Percentiles rank a stretch among this genome's conserved stretches.
Evolutionary conservation across 2,113 vertebrate genomes (phyloP).

Genomic region (Potamarius usumacintae): DNA sequence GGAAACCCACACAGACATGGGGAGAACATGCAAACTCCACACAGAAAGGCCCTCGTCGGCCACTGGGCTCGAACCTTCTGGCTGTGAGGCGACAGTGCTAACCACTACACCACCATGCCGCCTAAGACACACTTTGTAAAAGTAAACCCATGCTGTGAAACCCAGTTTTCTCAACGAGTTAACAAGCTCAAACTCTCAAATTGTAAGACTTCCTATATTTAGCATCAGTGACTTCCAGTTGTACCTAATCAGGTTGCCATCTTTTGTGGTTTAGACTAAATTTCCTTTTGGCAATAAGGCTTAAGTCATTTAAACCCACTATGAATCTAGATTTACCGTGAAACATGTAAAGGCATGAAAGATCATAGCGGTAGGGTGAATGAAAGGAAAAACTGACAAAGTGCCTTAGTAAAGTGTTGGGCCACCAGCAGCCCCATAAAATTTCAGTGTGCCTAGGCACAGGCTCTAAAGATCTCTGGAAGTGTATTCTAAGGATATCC

Average conservation of each 20-base stretch:
- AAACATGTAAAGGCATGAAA: neutral
- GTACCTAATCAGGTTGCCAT: neutral
- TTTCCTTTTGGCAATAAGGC: constrained; percentile 11
- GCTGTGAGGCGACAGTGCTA: no score
- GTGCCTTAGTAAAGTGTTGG: neutral
- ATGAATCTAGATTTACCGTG: no score
- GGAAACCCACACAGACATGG: no score
- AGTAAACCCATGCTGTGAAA: neutral
- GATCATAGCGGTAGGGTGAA: no score
- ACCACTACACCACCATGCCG: no score
- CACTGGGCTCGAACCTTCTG: no score
- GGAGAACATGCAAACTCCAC: no score
- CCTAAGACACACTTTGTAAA: neutral
- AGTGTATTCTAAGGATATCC: neutral
- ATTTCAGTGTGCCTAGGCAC: neutral
- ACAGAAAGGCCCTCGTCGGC: no score
- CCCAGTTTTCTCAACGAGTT: neutral
- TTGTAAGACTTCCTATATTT: neutral
- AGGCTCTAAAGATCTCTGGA: neutral
- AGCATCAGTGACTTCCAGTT: neutral
- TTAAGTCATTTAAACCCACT: neutral
- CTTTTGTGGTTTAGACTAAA: neutral
- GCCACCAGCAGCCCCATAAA: neutral
- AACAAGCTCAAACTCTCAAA: neutral
- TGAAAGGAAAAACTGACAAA: no score